Evolutionary conservation across 2,113 vertebrate species (phyloP), one percentile per base, ranked within the genome.

Genomic region (Syrrhaptes paradoxus): DNA sequence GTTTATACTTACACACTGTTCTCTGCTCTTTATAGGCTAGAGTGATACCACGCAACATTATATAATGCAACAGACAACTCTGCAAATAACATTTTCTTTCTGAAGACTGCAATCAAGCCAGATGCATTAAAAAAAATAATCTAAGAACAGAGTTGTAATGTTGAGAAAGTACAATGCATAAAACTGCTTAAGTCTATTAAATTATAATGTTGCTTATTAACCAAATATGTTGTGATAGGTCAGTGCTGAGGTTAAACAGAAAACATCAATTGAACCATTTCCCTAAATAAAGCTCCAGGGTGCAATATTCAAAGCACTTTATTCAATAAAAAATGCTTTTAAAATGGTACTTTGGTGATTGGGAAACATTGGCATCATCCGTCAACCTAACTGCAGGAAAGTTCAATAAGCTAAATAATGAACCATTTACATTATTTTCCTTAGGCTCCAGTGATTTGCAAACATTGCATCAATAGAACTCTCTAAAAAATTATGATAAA

Each of bases 401-500:
- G 98, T 98, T 98, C 98, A 98, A 97, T 97, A 97, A 94, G 93
- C 96, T 97, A 97, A 98, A 98, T 98, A 98, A 98, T 98, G 97
- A 98, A 97, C 97, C 97, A 97, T 98, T 98, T 96, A 97, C 97
- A 98, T 98, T 97, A 97, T 97, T 97, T 97, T 98, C 96, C 98
- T 94, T 95, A 96, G 98, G 97, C 97, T 98, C 87, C 83, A 95
- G 97, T 97, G 95, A 97, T 96, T 97, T 96, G 93, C 97, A 96
- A 98, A 98, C 95, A 97, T 89, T 95, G 95, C 98, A 98, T 98
- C 97, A 97, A 98, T 97, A 98, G 88, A 93, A 95, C 94, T 98
- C 97, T 97, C 98, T 87, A 98, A 98, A 98, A 98, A 99, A 98
- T 98, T 98, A 99, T 98, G 98, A 99, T 97, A 98, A 98, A 97